Conservation (phyloP, 2,888 invertebrate genomes). For the Melinaea marsaeus region DNA sequence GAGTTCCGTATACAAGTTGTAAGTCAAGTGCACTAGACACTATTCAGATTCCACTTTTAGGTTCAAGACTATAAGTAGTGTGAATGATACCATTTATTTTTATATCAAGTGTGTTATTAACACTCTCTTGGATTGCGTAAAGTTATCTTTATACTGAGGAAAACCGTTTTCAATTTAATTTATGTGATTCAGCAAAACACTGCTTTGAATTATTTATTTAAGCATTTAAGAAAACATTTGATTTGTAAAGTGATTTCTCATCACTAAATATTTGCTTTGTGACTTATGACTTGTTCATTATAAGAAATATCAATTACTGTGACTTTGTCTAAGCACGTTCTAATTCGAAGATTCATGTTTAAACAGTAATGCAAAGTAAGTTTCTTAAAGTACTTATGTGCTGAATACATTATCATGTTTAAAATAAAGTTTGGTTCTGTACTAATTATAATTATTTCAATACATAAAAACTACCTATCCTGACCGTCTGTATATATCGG, state of each 20-base stretch:
- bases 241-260: neutral
- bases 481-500: no score
- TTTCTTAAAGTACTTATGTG: no score
- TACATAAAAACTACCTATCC: no score
- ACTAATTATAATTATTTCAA: no score
- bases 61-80: neutral
- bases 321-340: neutral
- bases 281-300: conserved; percentile 1
- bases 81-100: conserved; percentile 5
- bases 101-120: neutral
- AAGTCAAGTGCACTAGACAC: conserved; percentile 32
- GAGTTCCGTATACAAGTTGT: conserved; percentile 28
- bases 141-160: no score
- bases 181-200: no score
- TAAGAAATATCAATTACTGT: neutral
- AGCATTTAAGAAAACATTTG: neutral
- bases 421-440: no score
- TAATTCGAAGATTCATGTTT: neutral
- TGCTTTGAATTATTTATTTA: neutral
- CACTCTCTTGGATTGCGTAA: no score
- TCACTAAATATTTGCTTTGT: neutral
- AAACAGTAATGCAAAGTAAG: no score
- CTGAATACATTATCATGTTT: no score
- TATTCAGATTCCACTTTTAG: neutral
- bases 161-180: no score